A percentile compares a stretch with the other conserved stretches of the same genome.
phyloP scores from a whole-genome alignment of 2,888 invertebrate species.

The Campaea margaritaria region DNA sequence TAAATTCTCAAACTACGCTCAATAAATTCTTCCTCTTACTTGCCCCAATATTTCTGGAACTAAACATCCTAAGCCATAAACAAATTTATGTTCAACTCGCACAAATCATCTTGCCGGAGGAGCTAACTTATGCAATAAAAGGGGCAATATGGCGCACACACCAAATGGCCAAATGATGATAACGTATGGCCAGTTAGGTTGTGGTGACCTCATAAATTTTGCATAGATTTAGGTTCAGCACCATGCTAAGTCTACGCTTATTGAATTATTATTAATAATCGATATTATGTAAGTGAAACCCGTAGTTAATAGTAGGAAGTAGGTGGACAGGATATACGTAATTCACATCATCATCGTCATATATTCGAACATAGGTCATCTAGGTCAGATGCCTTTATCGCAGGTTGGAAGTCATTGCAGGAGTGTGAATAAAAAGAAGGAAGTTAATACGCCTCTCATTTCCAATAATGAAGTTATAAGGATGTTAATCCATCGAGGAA shows the following conservation, averaged over 20 bases:
- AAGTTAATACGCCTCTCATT: no score
- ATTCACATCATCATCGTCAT: no score
- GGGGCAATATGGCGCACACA: constrained; percentile 59
- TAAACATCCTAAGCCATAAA: constrained; percentile 31
- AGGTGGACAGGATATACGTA: no score
- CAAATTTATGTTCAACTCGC: constrained; percentile 36
- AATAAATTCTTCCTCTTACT: constrained; percentile 17
- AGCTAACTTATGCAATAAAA: constrained; percentile 69
- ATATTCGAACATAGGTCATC: no score
- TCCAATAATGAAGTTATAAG: no score
- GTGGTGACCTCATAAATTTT: constrained; percentile 37
- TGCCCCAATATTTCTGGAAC: constrained; percentile 18
- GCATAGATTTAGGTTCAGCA: constrained; percentile 26
- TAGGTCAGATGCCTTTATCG: no score
- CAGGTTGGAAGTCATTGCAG: no score
- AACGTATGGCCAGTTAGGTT: constrained; percentile 48
- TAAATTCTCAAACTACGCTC: constrained; percentile 8
- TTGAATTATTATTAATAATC: not conserved
- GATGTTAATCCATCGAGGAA: no score
- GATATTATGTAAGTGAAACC: no score
- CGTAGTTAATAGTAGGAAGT: no score
- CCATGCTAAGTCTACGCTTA: constrained; percentile 1
- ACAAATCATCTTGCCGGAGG: constrained; percentile 41
- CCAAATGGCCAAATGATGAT: constrained; percentile 64
- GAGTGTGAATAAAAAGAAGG: no score